Evolutionary conservation across 35 echinoderm and acorn worm species (phyloP), one percentile per base, ranked within the genome.

Genomic region (Lytechinus variegatus): DNA sequence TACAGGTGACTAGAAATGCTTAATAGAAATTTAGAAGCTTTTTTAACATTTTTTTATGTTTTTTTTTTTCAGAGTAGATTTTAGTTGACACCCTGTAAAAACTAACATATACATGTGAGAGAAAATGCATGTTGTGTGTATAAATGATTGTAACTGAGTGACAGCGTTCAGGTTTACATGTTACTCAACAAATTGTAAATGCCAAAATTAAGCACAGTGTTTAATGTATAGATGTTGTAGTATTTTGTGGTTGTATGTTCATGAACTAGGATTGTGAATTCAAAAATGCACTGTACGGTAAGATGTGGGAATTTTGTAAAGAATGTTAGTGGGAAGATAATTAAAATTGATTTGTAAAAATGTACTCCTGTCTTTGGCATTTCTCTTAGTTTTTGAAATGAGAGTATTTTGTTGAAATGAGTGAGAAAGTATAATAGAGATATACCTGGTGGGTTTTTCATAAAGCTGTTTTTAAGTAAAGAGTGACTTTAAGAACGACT

Each of bases 281-380:
- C 19, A 79, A 6, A 58, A 9, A 79, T 79, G 66, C 66, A 79
- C 66, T 79, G 66, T 79, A 79, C n/a, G 66, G 66, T 79, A 79
- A 19, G 0, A 79, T 79, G 66, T 79, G 66, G 66, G 66, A n/a
- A 79, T 79, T 79, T 79, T 79, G 66, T 79, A 79, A 24, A 79
- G 66, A 79, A 79, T 7, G n/a, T 79, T 24, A 79, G 66, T 79
- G 66, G 66, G 66, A 79, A 79, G 12, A 79, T 24, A 79, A 79
- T 79, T 24, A 79, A 58, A 79, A 79, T 79, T 79, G 66, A 79
- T 79, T 79, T 79, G 66, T 79, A 79, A 79, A 79, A 79, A 79
- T 79, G 66, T 79, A 79, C 19, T n/a, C 6, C 14, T 79, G 66
- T 79, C 19, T n/a, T 4, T 24, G 8, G n/a, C 6, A 24, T 79